Percentiles rank a stretch among this genome's conserved stretches.
Evolutionary conservation across 2,113 vertebrate genomes (phyloP).

Genomic region (Channa argus): DNA sequence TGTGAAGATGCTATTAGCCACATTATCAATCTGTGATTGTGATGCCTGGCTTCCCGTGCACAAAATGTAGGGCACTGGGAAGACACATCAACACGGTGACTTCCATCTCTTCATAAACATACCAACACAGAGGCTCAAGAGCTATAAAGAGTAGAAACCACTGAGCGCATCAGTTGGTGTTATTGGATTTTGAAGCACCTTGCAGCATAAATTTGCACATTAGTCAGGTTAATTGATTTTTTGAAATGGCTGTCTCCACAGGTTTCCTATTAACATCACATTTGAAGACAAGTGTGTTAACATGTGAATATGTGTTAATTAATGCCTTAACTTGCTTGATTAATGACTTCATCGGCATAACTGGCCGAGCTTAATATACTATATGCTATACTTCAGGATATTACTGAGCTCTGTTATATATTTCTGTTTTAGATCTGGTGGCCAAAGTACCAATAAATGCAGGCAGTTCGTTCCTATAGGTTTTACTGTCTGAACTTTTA

Average conservation of each 20-base stretch:
- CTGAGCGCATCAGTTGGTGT: not conserved
- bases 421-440: slow-evolving; percentile 1
- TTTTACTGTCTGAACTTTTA: not conserved
- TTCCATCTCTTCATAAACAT: slow-evolving; percentile 20
- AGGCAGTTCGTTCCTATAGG: not conserved
- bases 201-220: slow-evolving; percentile 27
- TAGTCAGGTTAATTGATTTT: slow-evolving; percentile 30
- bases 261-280: slow-evolving; percentile 16
- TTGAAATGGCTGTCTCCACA: slow-evolving; percentile 11
- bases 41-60: not conserved
- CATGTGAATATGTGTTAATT: slow-evolving; percentile 42
- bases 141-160: not conserved
- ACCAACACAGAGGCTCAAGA: slow-evolving; percentile 4
- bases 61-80: not conserved
- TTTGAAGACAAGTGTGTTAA: slow-evolving; percentile 42
- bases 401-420: not conserved
- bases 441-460: not conserved
- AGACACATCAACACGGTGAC: not conserved
- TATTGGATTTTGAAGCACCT: slow-evolving; percentile 14
- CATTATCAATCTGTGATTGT: slow-evolving; percentile 16
- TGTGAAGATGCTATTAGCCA: slow-evolving; percentile 1
- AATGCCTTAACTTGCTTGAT: slow-evolving; percentile 43
- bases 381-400: not conserved
- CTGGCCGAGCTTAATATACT: slow-evolving; percentile 25
- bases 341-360: slow-evolving; percentile 44